A percentile compares a stretch with the other conserved stretches of the same genome.
Evolutionary conservation across 2,888 invertebrate genomes (phyloP).

Genomic region (Ochropacha duplaris): DNA sequence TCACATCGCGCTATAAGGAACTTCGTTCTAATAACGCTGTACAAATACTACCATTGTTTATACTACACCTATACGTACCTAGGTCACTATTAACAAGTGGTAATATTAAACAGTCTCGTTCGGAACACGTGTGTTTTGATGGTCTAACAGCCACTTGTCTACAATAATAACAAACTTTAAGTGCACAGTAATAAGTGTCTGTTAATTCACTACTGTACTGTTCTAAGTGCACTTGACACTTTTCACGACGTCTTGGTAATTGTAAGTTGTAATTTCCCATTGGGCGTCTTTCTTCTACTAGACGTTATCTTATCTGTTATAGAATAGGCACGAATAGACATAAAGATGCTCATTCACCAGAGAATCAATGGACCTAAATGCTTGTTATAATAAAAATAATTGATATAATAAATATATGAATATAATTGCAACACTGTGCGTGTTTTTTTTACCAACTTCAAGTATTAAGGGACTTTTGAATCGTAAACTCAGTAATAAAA

Average conservation of each 20-base stretch:
- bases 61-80: neutral
- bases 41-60: neutral
- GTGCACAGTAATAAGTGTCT: constrained; percentile 5
- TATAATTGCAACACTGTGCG: constrained; percentile 16
- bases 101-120: constrained; percentile 37
- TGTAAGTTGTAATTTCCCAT: neutral
- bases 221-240: neutral
- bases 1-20: too few relatives aligned
- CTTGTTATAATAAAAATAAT: too few relatives aligned
- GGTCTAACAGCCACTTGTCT: constrained; percentile 42
- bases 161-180: constrained; percentile 31
- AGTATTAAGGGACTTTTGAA: neutral
- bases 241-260: neutral
- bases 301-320: neutral
- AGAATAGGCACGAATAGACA: neutral
- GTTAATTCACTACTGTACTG: neutral
- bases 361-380: neutral
- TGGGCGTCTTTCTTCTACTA: too few relatives aligned
- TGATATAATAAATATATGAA: too few relatives aligned
- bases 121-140: constrained; percentile 35
- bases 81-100: neutral
- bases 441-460: too few relatives aligned
- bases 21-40: neutral
- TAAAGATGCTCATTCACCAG: too few relatives aligned
- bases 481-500: neutral